phyloP scores from a whole-genome alignment of 2,113 vertebrate species.

The Alexandromys fortis region DNA sequence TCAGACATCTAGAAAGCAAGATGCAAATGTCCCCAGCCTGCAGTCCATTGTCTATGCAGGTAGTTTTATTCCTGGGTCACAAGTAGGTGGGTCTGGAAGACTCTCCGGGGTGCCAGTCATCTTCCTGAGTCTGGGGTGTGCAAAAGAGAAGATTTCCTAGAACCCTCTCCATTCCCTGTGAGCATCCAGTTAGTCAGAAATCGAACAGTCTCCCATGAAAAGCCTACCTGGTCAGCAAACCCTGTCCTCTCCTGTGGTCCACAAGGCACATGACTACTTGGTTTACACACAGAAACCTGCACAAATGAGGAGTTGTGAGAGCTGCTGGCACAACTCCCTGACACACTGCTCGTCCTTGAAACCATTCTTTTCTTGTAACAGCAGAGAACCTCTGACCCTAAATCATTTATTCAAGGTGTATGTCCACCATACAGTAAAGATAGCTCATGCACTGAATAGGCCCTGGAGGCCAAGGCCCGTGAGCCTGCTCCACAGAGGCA shows the following conservation, averaged over 20 bases:
- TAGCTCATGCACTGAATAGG: not conserved
- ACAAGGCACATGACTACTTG: no score
- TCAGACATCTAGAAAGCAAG: not conserved
- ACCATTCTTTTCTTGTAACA: not conserved
- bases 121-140: no score
- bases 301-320: not conserved
- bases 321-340: not conserved
- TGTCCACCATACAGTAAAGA: not conserved
- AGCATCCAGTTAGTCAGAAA: not conserved
- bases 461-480: not conserved
- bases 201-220: not conserved
- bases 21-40: not conserved
- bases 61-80: not conserved
- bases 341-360: not conserved
- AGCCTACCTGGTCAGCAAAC: fast-evolving
- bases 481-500: not conserved
- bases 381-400: not conserved
- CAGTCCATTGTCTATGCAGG: not conserved
- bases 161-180: not conserved
- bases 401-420: not conserved
- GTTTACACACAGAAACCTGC: no score
- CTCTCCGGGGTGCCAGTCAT: not conserved
- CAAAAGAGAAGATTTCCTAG: fast-evolving
- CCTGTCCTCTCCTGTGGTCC: fast-evolving
- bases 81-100: not conserved